Percentiles rank a stretch among this genome's conserved stretches.
Evolutionary conservation across 2,888 invertebrate species (phyloP).

Genomic region (Epistrophella euchroma): DNA sequence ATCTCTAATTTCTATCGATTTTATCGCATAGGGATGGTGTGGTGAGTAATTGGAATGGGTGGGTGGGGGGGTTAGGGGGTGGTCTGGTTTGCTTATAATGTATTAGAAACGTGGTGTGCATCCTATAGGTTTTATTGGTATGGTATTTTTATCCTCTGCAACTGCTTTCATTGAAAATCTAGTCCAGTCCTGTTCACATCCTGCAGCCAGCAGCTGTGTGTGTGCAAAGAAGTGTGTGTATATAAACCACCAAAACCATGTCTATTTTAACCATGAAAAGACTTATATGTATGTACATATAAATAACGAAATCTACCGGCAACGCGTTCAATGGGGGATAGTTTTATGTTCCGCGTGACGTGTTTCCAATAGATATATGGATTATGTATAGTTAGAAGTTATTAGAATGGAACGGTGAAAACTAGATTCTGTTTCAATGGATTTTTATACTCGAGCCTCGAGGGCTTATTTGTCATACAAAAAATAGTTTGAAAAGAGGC

Average conservation of each 20-base stretch:
- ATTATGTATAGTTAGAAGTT: conserved; percentile 16
- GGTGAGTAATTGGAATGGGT: not conserved
- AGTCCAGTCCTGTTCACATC: conserved; percentile 41
- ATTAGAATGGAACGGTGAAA: conserved; percentile 66
- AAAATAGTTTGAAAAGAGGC: too few relatives aligned
- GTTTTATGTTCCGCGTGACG: conserved; percentile 54
- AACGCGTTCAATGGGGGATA: conserved; percentile 9
- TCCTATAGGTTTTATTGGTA: conserved; percentile 40
- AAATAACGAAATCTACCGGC: conserved; percentile 14
- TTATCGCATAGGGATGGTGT: not conserved
- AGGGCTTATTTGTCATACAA: too few relatives aligned
- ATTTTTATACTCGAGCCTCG: too few relatives aligned
- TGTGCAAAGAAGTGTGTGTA: not conserved
- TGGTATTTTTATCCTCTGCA: conserved; percentile 48
- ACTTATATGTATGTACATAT: not conserved
- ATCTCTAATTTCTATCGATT: conserved; percentile 67
- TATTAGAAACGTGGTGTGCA: conserved; percentile 1
- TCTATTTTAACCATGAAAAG: conserved; percentile 11
- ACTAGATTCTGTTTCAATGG: conserved; percentile 7
- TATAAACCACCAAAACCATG: not conserved
- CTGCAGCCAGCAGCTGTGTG: not conserved
- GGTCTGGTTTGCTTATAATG: conserved; percentile 2
- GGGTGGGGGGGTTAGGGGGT: not conserved
- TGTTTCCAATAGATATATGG: conserved; percentile 54
- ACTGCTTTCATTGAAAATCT: conserved; percentile 61